Conservation (phyloP, 2,888 invertebrate genomes). For the Tipula confusa region DNA sequence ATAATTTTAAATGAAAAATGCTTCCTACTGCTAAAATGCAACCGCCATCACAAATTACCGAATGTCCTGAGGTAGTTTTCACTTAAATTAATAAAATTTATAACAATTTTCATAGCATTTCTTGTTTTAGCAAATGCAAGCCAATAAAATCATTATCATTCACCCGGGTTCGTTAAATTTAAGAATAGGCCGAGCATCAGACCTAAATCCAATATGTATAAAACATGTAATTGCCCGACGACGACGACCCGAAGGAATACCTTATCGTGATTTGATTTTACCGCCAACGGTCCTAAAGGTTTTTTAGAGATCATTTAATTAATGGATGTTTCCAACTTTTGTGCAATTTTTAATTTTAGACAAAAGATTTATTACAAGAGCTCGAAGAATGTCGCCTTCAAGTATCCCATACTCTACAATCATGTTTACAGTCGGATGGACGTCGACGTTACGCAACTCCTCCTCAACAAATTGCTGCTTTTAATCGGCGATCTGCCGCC, state of each 20-base stretch:
- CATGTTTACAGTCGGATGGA: constrained; percentile 79
- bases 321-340: background rate
- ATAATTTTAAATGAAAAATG: background rate
- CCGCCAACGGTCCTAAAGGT: constrained; percentile 59
- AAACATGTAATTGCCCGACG: constrained; percentile 58
- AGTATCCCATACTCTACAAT: constrained; percentile 80
- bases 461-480: constrained; percentile 83
- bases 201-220: constrained; percentile 77
- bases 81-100: background rate
- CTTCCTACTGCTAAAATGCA: background rate
- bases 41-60: background rate
- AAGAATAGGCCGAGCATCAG: constrained; percentile 85
- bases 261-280: constrained; percentile 61
- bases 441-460: constrained; percentile 76
- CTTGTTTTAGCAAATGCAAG: constrained; percentile 62
- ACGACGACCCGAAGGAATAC: constrained; percentile 49
- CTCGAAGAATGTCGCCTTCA: constrained; percentile 79
- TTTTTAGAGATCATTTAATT: background rate
- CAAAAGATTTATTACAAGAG: constrained; percentile 66
- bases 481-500: constrained; percentile 73
- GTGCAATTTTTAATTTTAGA: constrained; percentile 44
- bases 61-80: constrained; percentile 35
- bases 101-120: constrained; percentile 43
- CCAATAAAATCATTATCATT: constrained; percentile 83
- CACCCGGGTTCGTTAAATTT: constrained; percentile 90